Base-by-base conservation (phyloP, 2,797 vertebrate species). In the Halcyon leucocephala region DNA sequence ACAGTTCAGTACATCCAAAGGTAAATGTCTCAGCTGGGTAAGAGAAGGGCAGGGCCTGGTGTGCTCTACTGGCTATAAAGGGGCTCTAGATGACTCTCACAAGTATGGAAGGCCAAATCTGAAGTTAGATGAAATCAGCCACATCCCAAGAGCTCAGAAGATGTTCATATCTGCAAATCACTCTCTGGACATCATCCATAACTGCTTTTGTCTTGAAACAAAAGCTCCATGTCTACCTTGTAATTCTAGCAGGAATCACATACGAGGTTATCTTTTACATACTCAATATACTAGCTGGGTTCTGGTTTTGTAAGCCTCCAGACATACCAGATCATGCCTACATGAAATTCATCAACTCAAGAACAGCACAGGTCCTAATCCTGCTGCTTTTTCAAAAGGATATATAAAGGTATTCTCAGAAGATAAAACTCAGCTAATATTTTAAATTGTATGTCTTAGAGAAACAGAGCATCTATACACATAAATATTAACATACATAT, bases 131-230 rank as follows among this genome's bases (percentile, higher is more conserved):
- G 20, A 29, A 86, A 85, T 26, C 20, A 89, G 26, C 2, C 52
- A 64, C 7, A 9, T 20, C 28, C 25, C 37, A 51, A 70, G 9
- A 18, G 10, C 28, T 74, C 74, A 80, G 31, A 84, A 76, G 20
- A 60, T 39, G 6, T 28, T 15, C 18, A 9, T 39, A 79, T 7
- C 12, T 71, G 39, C 33, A 71, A 41, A 51, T 46, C 15, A 52
- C 28, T 52, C 41, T 73, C 48, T 24, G 12, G 25, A 67, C 6
- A 13, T n/a, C 57, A 64, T n/a, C 22, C 0, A 0, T n/a, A 51
- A 77, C 14, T 51, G 13, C 6, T 62, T 84, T 70, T 74, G 26
- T 44, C 74, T 73, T 52, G 8, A 92, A 28, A 54, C 33, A 89
- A 44, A 58, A 89, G 19, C 14, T 64, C 51, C 1, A 0, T 14